A percentile compares a stretch with the other conserved stretches of the same genome.
Evolutionary conservation across 2,113 vertebrate genomes (phyloP).

Genomic region (Notechis scutatus): DNA sequence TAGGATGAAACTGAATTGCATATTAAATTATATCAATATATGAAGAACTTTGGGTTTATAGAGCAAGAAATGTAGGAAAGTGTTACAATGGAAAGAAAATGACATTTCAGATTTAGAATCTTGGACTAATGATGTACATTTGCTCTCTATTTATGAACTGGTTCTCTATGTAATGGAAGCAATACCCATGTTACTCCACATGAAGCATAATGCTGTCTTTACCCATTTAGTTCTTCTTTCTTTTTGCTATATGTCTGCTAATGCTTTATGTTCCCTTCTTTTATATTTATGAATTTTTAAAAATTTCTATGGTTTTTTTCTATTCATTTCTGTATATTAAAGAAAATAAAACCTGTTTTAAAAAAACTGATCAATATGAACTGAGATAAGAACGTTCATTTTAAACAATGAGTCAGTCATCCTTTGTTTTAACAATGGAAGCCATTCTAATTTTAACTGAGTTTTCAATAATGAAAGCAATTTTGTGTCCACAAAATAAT

Average conservation of each 20-base stretch:
- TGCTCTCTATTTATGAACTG: background rate
- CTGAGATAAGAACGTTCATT: background rate
- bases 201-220: background rate
- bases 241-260: background rate
- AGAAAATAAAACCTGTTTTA: background rate
- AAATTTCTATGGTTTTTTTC: background rate
- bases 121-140: background rate
- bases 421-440: background rate
- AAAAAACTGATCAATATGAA: background rate
- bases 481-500: too few species aligned
- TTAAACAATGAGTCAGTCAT: background rate
- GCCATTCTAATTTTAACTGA: background rate
- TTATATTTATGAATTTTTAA: background rate
- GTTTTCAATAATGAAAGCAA: background rate
- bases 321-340: background rate
- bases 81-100: background rate
- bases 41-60: background rate
- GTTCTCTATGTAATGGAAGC: background rate
- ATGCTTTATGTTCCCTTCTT: background rate
- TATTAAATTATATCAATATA: background rate
- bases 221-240: background rate
- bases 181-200: background rate
- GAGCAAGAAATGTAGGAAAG: background rate
- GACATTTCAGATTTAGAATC: background rate
- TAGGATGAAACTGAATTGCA: background rate